Base-by-base conservation (phyloP, 2,797 vertebrate genomes). In the Sebastes elongatus region DNA sequence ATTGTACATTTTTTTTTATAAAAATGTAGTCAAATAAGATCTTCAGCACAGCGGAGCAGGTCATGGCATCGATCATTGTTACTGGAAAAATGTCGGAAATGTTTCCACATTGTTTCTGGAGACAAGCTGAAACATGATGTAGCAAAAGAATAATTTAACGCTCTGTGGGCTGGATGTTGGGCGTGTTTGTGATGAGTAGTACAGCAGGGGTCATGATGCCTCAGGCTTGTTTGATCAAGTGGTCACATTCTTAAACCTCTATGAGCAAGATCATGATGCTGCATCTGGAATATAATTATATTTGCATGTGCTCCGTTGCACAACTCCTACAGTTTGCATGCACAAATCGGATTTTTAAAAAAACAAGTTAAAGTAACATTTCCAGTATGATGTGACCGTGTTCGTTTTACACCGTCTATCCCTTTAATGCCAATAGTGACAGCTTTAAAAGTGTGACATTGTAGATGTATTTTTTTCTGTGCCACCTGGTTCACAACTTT, bases 171-270 rank as follows among this genome's bases (percentile, higher is more conserved):
- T 83, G 71, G 78, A 71, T 65, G 72, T 23, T 76, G 76, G 86
- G 74, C 80, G 46, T 82, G 75, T 88, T 89, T 82, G 69, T 88
- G 86, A 89, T 90, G 83, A 86, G 88, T 87, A 71, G 78, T 78
- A 77, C 80, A 85, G 65, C 74, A 71, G 63, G 38, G 84, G 81
- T 91, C 82, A 86, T 4, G 57, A 74, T 84, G 88, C 87, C 82
- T 78, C 55, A 25, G 86, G 92, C 88, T 84, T 74, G 72, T 84
- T 84, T 84, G 84, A 92, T 89, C 82, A 77, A 65, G 10, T 76
- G 88, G 86, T 86, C 78, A 67, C 87, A 78, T 84, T 84, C 53
- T 69, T 77, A 74, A 88, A 86, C 66, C 73, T 86, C 59, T 65
- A 27, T 62, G 79, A 81, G 66, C 80, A 92, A 88, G 84, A 81